phyloP scores from a whole-genome alignment of 2,797 vertebrate genomes.

The Sebastes matsubarae region DNA sequence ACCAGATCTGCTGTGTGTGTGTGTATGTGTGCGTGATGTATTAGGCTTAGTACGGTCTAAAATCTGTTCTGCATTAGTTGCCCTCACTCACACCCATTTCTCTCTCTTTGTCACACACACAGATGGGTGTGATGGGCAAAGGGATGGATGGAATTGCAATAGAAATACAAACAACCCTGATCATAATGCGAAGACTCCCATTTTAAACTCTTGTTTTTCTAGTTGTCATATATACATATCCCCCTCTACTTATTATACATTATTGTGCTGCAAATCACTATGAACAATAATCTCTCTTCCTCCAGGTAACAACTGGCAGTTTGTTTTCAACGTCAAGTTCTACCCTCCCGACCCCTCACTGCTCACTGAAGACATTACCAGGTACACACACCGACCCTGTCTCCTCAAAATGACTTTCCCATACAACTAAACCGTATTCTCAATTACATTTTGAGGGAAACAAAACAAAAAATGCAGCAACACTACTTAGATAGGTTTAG shows the following conservation, averaged over 20 bases:
- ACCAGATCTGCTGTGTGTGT: slow-evolving; percentile 10
- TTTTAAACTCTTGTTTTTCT: background rate
- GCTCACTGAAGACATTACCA: slow-evolving; percentile 96
- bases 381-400: slow-evolving; percentile 76
- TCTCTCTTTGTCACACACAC: background rate
- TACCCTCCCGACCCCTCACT: slow-evolving; percentile 97
- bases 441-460: too few species aligned
- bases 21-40: background rate
- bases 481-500: too few species aligned
- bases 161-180: background rate
- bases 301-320: slow-evolving; percentile 94
- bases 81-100: slow-evolving; percentile 3
- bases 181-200: background rate
- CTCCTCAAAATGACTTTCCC: too few species aligned
- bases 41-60: slow-evolving; percentile 42
- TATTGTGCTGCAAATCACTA: background rate
- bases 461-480: too few species aligned
- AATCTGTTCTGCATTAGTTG: slow-evolving; percentile 57
- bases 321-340: slow-evolving; percentile 97
- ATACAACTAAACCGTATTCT: too few species aligned
- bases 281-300: slow-evolving; percentile 15
- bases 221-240: background rate
- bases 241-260: background rate
- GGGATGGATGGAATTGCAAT: slow-evolving; percentile 7
- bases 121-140: slow-evolving; percentile 1